Conservation (phyloP, 2,888 invertebrate genomes). For the Ditula angustiorana region DNA sequence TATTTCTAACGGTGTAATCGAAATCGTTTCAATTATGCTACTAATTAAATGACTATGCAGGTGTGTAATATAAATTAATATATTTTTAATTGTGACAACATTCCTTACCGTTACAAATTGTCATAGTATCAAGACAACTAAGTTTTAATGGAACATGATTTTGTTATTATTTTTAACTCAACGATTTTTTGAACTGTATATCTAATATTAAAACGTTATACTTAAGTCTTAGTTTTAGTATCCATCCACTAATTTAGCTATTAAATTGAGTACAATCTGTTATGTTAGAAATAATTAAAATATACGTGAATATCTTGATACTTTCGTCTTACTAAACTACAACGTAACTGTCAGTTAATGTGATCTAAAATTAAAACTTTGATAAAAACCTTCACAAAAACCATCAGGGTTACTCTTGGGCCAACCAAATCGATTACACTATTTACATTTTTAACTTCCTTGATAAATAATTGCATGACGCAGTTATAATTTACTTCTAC, state of each 20-base stretch:
- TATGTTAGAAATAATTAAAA: no score
- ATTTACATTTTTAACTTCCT: slow-evolving; percentile 35
- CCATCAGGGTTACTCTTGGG: slow-evolving; percentile 23
- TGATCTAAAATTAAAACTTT: slow-evolving; percentile 17
- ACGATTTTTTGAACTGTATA: background rate
- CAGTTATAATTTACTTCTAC: background rate
- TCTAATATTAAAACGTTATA: no score
- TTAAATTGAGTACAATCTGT: no score
- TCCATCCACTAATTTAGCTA: no score
- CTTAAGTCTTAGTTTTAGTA: no score
- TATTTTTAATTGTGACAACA: background rate
- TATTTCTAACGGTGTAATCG: no score
- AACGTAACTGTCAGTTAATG: slow-evolving; percentile 37
- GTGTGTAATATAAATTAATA: no score
- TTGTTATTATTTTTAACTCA: no score
- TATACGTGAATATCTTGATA: background rate
- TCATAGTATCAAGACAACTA: no score
- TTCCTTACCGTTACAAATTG: slow-evolving; percentile 10
- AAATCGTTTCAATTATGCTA: no score
- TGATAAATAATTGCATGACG: slow-evolving; percentile 19
- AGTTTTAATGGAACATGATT: no score
- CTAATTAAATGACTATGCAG: background rate
- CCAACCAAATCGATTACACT: slow-evolving; percentile 22
- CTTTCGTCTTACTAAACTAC: background rate
- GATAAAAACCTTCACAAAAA: slow-evolving; percentile 30